phyloP scores from a whole-genome alignment of 2,797 vertebrate genomes.

The Amblyopsis hoosieri region DNA sequence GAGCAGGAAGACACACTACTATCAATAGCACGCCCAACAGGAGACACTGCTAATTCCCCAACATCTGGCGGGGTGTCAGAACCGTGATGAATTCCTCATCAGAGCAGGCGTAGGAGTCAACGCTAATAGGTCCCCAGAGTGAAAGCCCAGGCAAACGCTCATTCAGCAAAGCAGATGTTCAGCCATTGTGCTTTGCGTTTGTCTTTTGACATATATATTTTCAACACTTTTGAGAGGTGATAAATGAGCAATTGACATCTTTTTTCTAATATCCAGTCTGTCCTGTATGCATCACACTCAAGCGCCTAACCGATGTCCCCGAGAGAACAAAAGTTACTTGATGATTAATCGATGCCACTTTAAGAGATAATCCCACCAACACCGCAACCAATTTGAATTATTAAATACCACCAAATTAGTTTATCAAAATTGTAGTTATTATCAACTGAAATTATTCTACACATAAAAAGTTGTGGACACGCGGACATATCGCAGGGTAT shows the following conservation, averaged over 20 bases:
- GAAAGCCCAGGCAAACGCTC: conserved; percentile 58
- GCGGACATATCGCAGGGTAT: conserved; percentile 76
- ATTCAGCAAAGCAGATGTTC: conserved; percentile 77
- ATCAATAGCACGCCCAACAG: conserved; percentile 64
- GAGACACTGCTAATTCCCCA: conserved; percentile 66
- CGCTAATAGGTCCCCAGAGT: conserved; percentile 77
- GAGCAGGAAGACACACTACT: conserved; percentile 40
- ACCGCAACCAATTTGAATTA: too few species aligned
- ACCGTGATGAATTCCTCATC: conserved; percentile 78
- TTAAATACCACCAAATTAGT: too few species aligned
- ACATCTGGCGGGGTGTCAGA: conserved; percentile 77
- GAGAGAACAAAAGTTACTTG: conserved; percentile 3
- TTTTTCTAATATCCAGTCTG: conserved; percentile 38
- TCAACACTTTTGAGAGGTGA: conserved; percentile 61
- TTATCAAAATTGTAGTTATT: too few species aligned
- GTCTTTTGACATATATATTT: conserved; percentile 72
- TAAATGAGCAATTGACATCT: conserved; percentile 67
- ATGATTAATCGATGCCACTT: too few species aligned
- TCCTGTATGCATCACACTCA: conserved; percentile 3
- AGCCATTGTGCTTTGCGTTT: conserved; percentile 61
- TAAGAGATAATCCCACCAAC: too few species aligned
- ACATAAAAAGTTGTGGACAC: neutral
- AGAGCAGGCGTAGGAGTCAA: conserved; percentile 62
- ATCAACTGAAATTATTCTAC: too few species aligned
- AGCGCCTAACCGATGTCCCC: conserved; percentile 2